Evolutionary conservation across 2,113 vertebrate genomes (phyloP).

Genomic region (Carassius carassius): DNA sequence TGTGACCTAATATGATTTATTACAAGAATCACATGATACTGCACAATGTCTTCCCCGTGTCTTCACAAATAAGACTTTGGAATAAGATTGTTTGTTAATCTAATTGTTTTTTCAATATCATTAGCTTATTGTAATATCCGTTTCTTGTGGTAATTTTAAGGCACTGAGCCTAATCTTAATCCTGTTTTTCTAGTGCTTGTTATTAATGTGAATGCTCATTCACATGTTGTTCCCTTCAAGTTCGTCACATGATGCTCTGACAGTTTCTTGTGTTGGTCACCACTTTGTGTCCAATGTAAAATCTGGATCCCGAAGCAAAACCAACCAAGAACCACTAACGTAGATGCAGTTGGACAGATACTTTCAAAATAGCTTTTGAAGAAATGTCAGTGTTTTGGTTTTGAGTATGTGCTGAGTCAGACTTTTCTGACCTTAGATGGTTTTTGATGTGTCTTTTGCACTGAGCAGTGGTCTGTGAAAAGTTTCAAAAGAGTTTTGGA

Average conservation of each 20-base stretch:
- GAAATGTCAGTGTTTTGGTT: slow-evolving; percentile 9
- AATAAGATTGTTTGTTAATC: slow-evolving; percentile 33
- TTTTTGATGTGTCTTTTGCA: slow-evolving; percentile 1
- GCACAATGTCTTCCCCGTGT: not conserved
- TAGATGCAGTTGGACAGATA: not conserved
- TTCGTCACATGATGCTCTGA: slow-evolving; percentile 7
- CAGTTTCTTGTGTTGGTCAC: slow-evolving; percentile 8
- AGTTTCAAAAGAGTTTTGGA: not conserved
- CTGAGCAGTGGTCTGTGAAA: not conserved
- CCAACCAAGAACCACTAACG: not conserved
- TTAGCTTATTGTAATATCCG: slow-evolving; percentile 6
- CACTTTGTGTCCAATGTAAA: not conserved
- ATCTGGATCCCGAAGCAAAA: not conserved
- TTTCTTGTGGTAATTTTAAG: slow-evolving; percentile 1
- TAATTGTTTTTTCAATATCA: slow-evolving; percentile 25
- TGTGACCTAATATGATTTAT: not conserved
- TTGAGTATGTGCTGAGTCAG: slow-evolving; percentile 24
- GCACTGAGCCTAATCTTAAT: slow-evolving; percentile 27
- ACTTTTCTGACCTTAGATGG: slow-evolving; percentile 10
- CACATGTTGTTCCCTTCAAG: slow-evolving; percentile 1
- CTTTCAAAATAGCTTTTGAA: not conserved
- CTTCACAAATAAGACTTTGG: not conserved
- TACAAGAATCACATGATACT: slow-evolving; percentile 1
- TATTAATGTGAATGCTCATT: slow-evolving; percentile 15
- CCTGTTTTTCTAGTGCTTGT: slow-evolving; percentile 42